Percentiles rank a stretch among this genome's conserved stretches.
Evolutionary conservation across 2,888 invertebrate genomes (phyloP).

Genomic region (Nasonovia ribisnigri): DNA sequence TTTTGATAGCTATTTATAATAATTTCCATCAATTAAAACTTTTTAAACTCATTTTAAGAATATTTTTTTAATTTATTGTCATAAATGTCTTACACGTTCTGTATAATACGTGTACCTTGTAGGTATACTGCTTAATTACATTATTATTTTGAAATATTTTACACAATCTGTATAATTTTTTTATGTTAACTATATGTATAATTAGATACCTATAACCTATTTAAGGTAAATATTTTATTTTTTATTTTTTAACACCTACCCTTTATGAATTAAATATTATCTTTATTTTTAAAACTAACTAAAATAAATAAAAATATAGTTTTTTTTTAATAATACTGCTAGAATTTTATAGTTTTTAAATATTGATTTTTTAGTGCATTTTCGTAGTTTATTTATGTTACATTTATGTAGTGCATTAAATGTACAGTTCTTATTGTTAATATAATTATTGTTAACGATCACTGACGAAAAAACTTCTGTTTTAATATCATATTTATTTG

Average conservation of each 20-base stretch:
- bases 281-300: background rate
- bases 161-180: background rate
- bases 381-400: no score
- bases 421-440: no score
- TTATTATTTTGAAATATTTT: background rate
- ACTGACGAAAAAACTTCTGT: no score
- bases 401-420: no score
- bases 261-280: no score
- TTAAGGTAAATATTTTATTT: background rate
- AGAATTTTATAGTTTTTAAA: background rate
- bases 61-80: background rate
- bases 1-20: background rate
- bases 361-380: background rate
- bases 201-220: no score
- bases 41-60: background rate
- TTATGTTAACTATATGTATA: no score
- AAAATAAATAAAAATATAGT: background rate
- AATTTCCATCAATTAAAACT: background rate
- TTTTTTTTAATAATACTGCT: background rate
- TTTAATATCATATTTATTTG: no score
- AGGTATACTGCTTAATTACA: background rate
- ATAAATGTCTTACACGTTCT: background rate
- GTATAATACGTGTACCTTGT: background rate
- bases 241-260: background rate
- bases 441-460: no score